Conservation (phyloP, 2,888 invertebrate species). For the Caenorhabditis parvicauda region DNA sequence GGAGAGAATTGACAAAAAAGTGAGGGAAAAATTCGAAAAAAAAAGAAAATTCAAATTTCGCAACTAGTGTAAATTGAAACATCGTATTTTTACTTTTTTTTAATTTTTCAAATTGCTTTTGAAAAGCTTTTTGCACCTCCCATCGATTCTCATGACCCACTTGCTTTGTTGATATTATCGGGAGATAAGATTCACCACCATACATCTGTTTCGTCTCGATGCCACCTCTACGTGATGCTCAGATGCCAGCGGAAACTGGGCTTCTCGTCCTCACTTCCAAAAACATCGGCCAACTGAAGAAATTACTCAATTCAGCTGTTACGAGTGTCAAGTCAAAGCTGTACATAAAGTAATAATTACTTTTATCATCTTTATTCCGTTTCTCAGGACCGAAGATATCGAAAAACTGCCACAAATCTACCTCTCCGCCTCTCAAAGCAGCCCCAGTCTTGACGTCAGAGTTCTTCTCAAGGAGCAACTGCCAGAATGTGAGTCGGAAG, state of each 20-base stretch:
- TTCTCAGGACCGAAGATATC: constrained; percentile 10
- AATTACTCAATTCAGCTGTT: constrained; percentile 23
- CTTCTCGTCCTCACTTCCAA: constrained; percentile 22
- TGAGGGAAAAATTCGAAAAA: too few relatives aligned
- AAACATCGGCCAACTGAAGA: constrained; percentile 22
- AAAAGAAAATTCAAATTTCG: too few relatives aligned
- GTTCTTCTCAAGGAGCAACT: constrained; percentile 34
- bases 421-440: constrained; percentile 31
- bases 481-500: constrained; percentile 6
- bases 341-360: constrained; percentile 32
- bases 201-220: too few relatives aligned
- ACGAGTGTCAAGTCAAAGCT: constrained; percentile 25
- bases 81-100: too few relatives aligned
- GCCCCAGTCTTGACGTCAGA: constrained; percentile 50
- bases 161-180: too few relatives aligned
- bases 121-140: too few relatives aligned
- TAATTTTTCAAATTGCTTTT: too few relatives aligned
- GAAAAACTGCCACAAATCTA: constrained; percentile 36
- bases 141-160: too few relatives aligned
- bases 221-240: too few relatives aligned
- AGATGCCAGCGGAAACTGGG: constrained; percentile 16
- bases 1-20: too few relatives aligned
- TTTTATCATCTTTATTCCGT: not conserved
- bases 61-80: too few relatives aligned
- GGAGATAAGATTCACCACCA: too few relatives aligned